phyloP scores from a whole-genome alignment of 1,140 invertebrate genomes.

The Nautilus pompilius region DNA sequence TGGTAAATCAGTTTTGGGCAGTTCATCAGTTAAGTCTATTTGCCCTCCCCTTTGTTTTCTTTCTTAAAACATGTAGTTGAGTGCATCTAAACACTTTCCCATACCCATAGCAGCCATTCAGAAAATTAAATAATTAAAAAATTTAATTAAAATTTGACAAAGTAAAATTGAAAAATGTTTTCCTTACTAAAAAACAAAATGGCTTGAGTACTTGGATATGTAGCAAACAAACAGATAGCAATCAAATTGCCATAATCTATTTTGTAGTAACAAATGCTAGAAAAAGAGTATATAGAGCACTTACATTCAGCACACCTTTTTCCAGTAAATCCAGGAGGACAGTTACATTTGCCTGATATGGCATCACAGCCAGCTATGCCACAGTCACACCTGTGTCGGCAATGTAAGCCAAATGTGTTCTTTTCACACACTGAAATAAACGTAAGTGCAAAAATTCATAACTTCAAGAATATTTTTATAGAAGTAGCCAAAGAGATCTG shows the following conservation, averaged over 20 bases:
- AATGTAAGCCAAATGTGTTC: constrained; percentile 74
- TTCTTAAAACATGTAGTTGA: too few relatives aligned
- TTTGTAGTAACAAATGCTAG: neutral
- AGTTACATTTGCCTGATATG: constrained; percentile 78
- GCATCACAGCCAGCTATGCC: constrained; percentile 52
- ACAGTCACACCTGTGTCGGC: constrained; percentile 74
- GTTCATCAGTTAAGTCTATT: too few relatives aligned
- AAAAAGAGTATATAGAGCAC: neutral
- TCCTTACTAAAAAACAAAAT: neutral
- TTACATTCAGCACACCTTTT: constrained; percentile 38
- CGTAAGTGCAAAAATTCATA: neutral
- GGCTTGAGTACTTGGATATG: neutral
- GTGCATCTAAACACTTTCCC: too few relatives aligned
- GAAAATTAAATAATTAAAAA: neutral
- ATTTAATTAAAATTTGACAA: neutral
- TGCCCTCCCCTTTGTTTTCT: too few relatives aligned
- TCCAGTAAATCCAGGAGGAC: constrained; percentile 67
- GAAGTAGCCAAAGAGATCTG: neutral
- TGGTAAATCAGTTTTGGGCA: too few relatives aligned
- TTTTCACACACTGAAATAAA: constrained; percentile 65
- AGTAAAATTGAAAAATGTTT: neutral
- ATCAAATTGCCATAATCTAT: neutral
- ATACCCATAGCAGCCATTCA: neutral
- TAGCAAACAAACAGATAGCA: too few relatives aligned
- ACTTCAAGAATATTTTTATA: neutral